phyloP scores from a whole-genome alignment of 2,888 invertebrate species.

The Heliconius sara region DNA sequence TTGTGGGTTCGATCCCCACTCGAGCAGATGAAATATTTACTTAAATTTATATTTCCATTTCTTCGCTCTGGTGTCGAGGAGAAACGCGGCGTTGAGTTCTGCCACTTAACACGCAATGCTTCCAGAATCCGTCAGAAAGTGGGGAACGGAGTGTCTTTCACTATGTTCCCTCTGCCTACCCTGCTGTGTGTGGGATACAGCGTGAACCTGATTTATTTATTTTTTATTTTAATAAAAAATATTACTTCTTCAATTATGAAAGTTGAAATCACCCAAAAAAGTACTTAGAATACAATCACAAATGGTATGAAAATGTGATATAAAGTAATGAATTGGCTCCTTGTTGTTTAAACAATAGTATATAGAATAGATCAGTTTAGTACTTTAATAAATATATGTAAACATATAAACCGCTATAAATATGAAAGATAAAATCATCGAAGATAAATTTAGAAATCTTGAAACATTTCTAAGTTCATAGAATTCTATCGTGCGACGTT shows the following conservation, averaged over 20 bases:
- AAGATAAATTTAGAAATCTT: slow-evolving; percentile 1
- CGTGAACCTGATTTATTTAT: too few species aligned
- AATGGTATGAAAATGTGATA: background rate
- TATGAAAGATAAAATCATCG: background rate
- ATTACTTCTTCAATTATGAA: background rate
- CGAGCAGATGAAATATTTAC: too few species aligned
- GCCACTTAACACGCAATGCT: too few species aligned
- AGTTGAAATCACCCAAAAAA: background rate
- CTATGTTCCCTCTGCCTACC: too few species aligned
- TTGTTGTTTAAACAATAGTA: background rate
- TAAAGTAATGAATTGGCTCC: background rate
- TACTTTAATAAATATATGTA: background rate
- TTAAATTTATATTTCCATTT: too few species aligned
- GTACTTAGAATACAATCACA: background rate
- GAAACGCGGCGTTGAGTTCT: too few species aligned
- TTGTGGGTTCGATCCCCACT: too few species aligned
- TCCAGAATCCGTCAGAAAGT: too few species aligned
- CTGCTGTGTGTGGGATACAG: too few species aligned
- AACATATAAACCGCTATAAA: background rate
- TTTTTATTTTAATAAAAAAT: too few species aligned
- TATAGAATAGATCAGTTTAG: background rate
- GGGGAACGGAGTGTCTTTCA: too few species aligned
- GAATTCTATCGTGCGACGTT: background rate
- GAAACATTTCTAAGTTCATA: background rate
- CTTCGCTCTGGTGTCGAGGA: too few species aligned